Base-by-base conservation (phyloP, 2,797 vertebrate genomes). In the Paguma larvata region DNA sequence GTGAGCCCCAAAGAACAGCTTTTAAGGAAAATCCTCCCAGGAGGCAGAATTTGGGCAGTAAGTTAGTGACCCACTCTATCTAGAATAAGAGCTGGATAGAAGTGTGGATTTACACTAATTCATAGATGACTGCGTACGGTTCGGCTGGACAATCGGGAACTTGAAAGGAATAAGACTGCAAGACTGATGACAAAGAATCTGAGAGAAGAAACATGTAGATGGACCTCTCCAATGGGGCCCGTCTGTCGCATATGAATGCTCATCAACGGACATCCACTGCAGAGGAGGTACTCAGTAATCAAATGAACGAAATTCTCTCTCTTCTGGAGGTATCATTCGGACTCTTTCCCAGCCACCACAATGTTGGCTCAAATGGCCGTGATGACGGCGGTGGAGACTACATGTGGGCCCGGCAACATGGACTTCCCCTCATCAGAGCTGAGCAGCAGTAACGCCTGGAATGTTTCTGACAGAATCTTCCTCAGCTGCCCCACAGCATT, bases 11-110 rank as follows among this genome's bases (percentile, higher is more conserved):
- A 27, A 68, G 27, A 75, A 56, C 4, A 85, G 18, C 77, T 82
- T 59, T 91, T 56, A 89, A 62, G 89, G 62, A 85, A 89, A 93
- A 38, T 30, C 19, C 46, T 95, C 46, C 23, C 46, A 62, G 48
- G 56, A n/a, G 70, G 44, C 72, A 85, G n/a, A 70, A 85, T 19
- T 79, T 68, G 19, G 41, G 25, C 53, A 88, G n/a, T 62, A 34
- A 78, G 46, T 80, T 62, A 63, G 59, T 68, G 51, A 87, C 19
- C 41, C 32, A 32, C 38, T 72, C 72, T 38, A 48, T 87, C 41
- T 92, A 7, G 53, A 93, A 89, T 78, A 62, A 93, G 82, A 95
- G 34, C 67, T 63, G 14, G 38, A 34, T 68, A 70, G 30, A 65
- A 91, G 72, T 68, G 68, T 63, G 30, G 67, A 88, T 85, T 53